Conservation (phyloP, 2,888 invertebrate genomes). For the Slavum lentiscoides region DNA sequence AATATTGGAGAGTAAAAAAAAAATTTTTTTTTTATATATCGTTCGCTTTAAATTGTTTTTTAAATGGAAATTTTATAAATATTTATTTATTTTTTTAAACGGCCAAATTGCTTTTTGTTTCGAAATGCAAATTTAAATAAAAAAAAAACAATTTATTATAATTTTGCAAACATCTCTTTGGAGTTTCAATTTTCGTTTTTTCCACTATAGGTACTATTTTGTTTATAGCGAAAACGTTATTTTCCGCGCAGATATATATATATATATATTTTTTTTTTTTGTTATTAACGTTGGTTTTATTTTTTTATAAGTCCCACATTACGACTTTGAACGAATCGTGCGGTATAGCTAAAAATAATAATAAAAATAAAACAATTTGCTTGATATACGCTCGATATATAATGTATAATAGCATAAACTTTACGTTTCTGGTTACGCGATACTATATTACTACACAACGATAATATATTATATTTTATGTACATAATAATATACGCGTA, state of each 20-base stretch:
- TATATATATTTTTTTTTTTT: not conserved
- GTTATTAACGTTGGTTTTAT: conserved; percentile 4
- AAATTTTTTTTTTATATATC: too few species aligned
- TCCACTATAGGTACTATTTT: not conserved
- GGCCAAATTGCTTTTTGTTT: too few species aligned
- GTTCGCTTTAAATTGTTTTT: too few species aligned
- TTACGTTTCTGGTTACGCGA: conserved; percentile 1
- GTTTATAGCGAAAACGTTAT: conserved; percentile 1
- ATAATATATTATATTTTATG: not conserved
- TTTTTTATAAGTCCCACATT: not conserved
- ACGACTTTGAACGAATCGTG: conserved; percentile 3
- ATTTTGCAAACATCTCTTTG: too few species aligned
- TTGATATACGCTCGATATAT: not conserved
- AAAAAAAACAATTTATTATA: too few species aligned
- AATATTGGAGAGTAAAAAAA: too few species aligned
- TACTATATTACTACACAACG: not conserved
- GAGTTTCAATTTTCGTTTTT: not conserved
- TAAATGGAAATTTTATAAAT: too few species aligned
- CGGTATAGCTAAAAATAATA: not conserved
- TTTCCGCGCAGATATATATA: not conserved
- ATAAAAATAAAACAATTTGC: not conserved
- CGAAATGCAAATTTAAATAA: too few species aligned
- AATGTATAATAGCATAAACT: not conserved
- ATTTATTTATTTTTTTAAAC: too few species aligned
- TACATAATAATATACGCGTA: not conserved